These are phyloP conservation scores for Oedothorax gibbosus DNA, from an alignment of 1,140 invertebrate genomes.

Conservation along the genomic window DNA sequence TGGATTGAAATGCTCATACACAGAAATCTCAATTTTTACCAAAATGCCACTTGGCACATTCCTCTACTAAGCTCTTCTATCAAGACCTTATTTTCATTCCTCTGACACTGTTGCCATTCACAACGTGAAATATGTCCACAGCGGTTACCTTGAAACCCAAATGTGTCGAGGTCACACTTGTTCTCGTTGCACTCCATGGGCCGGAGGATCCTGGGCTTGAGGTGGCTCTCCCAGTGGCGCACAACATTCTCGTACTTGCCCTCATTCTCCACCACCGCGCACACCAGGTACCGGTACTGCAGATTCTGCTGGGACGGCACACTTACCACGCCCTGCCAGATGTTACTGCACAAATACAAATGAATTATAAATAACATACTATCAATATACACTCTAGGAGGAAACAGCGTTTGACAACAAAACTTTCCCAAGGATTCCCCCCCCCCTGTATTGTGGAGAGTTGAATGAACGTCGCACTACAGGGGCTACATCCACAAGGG, in stretches of 20 bases:
- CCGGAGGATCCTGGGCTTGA: constrained; percentile 76
- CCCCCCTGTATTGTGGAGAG: neutral
- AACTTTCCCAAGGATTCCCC: too few relatives aligned
- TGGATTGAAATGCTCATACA: too few relatives aligned
- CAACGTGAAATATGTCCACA: neutral
- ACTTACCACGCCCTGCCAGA: constrained; percentile 66
- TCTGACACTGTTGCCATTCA: too few relatives aligned
- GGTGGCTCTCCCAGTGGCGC: constrained; percentile 85
- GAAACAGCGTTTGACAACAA: neutral
- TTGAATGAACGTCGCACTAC: neutral
- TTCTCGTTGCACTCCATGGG: constrained; percentile 63
- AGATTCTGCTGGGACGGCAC: constrained; percentile 77
- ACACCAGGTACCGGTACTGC: constrained; percentile 84
- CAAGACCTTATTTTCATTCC: too few relatives aligned
- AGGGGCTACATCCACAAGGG: neutral
- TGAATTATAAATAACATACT: neutral
- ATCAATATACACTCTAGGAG: neutral
- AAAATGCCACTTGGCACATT: too few relatives aligned
- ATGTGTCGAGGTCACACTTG: constrained; percentile 55
- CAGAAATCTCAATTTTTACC: too few relatives aligned
- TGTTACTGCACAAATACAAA: constrained; percentile 48
- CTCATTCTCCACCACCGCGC: constrained; percentile 71
- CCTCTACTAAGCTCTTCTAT: too few relatives aligned
- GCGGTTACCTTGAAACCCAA: constrained; percentile 67
- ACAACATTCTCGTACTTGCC: constrained; percentile 74